Percentiles rank a stretch among this genome's conserved stretches.
phyloP scores from a whole-genome alignment of 2,888 invertebrate genomes.

The Willowsia nigromaculata region DNA sequence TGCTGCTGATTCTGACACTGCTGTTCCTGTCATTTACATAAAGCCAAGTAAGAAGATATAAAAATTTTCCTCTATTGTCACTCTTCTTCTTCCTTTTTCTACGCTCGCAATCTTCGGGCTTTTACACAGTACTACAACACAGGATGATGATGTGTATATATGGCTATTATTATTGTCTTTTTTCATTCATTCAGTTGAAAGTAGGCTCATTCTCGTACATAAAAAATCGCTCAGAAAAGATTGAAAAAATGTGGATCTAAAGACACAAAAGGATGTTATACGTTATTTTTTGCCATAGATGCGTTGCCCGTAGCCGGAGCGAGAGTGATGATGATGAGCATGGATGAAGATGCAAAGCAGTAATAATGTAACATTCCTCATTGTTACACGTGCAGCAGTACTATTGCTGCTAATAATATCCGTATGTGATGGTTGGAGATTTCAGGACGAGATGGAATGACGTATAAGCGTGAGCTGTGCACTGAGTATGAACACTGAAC shows the following conservation, averaged over 20 bases:
- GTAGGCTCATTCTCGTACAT: neutral
- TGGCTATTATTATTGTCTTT: conserved; percentile 15
- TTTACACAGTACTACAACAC: neutral
- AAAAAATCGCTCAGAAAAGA: neutral
- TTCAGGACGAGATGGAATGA: conserved; percentile 3
- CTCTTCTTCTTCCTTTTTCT: neutral
- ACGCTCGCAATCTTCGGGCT: neutral
- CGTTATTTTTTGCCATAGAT: conserved; percentile 20
- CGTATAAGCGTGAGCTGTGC: neutral
- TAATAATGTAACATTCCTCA: neutral
- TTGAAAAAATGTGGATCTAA: conserved; percentile 29
- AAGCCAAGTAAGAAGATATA: neutral
- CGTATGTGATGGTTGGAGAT: neutral
- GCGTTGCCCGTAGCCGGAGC: neutral
- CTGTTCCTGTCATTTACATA: conserved; percentile 38
- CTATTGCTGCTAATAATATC: conserved; percentile 20
- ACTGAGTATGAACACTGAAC: neutral
- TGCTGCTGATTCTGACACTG: conserved; percentile 7
- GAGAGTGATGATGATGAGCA: neutral
- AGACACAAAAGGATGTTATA: conserved; percentile 4
- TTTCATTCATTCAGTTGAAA: conserved; percentile 38
- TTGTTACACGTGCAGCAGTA: conserved; percentile 26
- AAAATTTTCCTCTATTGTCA: conserved; percentile 14
- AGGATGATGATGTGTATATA: neutral
- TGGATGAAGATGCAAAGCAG: conserved; percentile 34